Evolutionary conservation across 2,113 vertebrate genomes (phyloP).

Genomic region (Prolemur simus): DNA sequence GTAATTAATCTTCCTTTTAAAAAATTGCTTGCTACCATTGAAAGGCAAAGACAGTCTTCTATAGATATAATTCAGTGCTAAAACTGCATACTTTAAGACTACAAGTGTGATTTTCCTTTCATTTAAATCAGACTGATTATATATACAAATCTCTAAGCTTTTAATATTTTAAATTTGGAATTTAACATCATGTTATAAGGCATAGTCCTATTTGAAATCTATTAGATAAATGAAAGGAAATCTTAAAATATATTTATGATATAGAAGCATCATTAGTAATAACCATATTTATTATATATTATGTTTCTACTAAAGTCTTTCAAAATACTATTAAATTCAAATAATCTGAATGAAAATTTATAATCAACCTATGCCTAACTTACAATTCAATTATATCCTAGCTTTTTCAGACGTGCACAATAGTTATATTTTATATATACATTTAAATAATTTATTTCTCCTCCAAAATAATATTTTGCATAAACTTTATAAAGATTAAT

Average conservation of each 20-base stretch:
- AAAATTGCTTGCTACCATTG: conserved; percentile 12
- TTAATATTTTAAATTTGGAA: conserved; percentile 14
- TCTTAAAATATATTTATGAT: background rate
- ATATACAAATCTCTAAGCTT: background rate
- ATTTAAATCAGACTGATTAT: background rate
- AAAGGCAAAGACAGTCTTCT: background rate
- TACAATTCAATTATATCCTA: background rate
- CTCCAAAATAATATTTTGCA: conserved; percentile 20
- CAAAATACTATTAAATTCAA: conserved; percentile 27
- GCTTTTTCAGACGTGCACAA: background rate
- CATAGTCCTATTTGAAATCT: background rate
- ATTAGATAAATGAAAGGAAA: conserved; percentile 18
- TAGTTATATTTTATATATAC: background rate
- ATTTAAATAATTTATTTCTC: background rate
- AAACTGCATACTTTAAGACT: background rate
- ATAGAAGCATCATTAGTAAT: conserved; percentile 1
- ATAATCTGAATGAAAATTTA: conserved; percentile 54
- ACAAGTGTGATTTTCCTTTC: background rate
- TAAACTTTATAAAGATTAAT: conserved; percentile 41
- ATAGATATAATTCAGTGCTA: conserved; percentile 20
- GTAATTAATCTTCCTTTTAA: background rate
- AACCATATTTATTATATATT: background rate
- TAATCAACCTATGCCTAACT: background rate
- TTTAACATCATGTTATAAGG: background rate
- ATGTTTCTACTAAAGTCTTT: conserved; percentile 10